A percentile compares a stretch with the other conserved stretches of the same genome.
phyloP scores from a whole-genome alignment of 2,113 vertebrate genomes.

The Xyliphius kryptos region DNA sequence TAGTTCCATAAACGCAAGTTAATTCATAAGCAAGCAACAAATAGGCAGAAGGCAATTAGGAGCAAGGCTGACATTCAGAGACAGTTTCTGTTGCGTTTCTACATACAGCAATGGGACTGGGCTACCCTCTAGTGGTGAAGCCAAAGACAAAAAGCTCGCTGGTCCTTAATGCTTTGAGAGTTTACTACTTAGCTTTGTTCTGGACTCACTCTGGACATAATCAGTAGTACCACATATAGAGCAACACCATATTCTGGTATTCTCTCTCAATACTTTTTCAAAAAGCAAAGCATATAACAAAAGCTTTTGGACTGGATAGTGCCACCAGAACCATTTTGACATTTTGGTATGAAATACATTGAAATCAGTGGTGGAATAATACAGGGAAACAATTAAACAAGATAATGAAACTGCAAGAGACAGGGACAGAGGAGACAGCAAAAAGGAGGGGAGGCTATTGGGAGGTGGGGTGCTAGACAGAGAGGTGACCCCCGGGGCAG shows the following conservation, averaged over 20 bases:
- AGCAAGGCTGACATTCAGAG: constrained; percentile 75
- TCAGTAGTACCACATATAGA: too few species aligned
- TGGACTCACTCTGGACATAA: too few species aligned
- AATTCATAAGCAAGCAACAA: constrained; percentile 95
- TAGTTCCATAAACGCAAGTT: constrained; percentile 89
- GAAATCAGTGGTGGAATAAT: too few species aligned
- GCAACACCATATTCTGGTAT: too few species aligned
- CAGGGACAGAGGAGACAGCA: not conserved
- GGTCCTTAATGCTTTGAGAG: too few species aligned
- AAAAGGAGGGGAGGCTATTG: constrained; percentile 19
- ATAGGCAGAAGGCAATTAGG: constrained; percentile 90
- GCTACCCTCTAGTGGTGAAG: constrained; percentile 79
- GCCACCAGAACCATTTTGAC: too few species aligned
- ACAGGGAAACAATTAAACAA: not conserved
- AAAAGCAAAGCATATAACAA: too few species aligned
- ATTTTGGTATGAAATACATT: too few species aligned
- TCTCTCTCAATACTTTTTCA: too few species aligned
- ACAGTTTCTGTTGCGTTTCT: constrained; percentile 58
- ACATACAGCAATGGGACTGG: constrained; percentile 58
- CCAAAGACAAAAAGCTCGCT: constrained; percentile 25
- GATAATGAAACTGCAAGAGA: not conserved
- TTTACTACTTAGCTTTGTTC: too few species aligned
- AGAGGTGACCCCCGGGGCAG: constrained; percentile 51
- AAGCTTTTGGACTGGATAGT: too few species aligned
- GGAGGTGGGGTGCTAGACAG: constrained; percentile 40